Evolutionary conservation across 2,113 vertebrate genomes (phyloP), one percentile per base, ranked within the genome.

Genomic region (Damaliscus lunatus): DNA sequence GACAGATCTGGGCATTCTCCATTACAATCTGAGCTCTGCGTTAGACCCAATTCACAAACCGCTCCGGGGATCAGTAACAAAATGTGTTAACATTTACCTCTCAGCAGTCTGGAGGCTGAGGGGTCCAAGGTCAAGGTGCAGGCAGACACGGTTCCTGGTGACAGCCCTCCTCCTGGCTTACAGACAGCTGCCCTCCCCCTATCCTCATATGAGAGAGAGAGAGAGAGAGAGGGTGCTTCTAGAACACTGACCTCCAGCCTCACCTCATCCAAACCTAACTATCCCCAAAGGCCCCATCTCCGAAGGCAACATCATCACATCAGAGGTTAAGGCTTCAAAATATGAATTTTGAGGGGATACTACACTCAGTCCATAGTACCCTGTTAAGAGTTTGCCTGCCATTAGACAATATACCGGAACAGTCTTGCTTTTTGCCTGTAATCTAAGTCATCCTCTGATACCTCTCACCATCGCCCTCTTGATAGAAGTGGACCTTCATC

Each of bases 381-480:
- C 36, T 33, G 1, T 7, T 21, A 46, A 48, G 21, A n/a, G 31
- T 53, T 67, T 53, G 16, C 9, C 19, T n/a, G 29, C 33, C 21
- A 40, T 48, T 67, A 74, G 36, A 48, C 29, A 33, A 31, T 15
- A 78, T 19, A 46, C 57, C 25, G 80, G 13, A 74, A 53, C 2
- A 33, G 31, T 3, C n/a, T 50, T 50, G n/a, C 2, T 43, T 74
- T 43, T 12, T 29, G 59, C 7, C 55, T 59, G 33, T 40, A 19
- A 23, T 33, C n/a, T 31, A 93, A 33, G n/a, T 88, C 57, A 16
- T 71, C 31, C 83, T 90, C 43, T 59, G 12, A 83, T 7, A 74
- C 1, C 43, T 21, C 31, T 11, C 40, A 64, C 43, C 11, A n/a
- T 27, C 19, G 0, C 6, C 14, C 36, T 84, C 17, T 57, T 2